Evolutionary conservation across 2,888 invertebrate genomes (phyloP).

Genomic region (Arenicola marina): DNA sequence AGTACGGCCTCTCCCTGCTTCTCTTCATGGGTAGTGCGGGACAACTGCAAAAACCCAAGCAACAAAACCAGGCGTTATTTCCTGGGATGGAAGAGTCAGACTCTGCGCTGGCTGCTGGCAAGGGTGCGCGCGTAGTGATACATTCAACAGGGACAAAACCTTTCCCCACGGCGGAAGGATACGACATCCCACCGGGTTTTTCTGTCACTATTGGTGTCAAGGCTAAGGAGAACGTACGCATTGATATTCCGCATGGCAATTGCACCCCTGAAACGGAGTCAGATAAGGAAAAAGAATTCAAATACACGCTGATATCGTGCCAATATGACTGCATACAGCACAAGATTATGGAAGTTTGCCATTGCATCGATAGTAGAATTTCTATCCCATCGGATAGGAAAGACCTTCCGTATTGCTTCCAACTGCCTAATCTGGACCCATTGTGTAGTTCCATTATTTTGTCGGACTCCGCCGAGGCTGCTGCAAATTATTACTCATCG

Average conservation of each 20-base stretch:
- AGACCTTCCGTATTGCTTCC: constrained; percentile 29
- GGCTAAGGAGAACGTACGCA: constrained; percentile 35
- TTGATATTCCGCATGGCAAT: constrained; percentile 36
- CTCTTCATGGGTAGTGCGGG: constrained; percentile 38
- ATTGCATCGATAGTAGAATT: constrained; percentile 33
- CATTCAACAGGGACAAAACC: constrained; percentile 35
- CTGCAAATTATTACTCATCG: too few species aligned
- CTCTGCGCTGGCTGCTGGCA: constrained; percentile 33
- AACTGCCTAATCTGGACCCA: constrained; percentile 18
- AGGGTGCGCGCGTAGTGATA: constrained; percentile 36
- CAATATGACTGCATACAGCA: constrained; percentile 38
- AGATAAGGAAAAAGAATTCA: constrained; percentile 7
- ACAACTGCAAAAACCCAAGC: constrained; percentile 11
- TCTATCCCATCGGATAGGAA: constrained; percentile 10
- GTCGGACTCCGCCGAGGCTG: too few species aligned
- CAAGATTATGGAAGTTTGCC: constrained; percentile 32
- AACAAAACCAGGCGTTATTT: background rate
- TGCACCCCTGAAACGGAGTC: constrained; percentile 21
- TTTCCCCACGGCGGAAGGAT: constrained; percentile 34
- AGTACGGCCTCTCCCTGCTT: constrained; percentile 35
- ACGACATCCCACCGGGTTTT: constrained; percentile 35
- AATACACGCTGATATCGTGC: constrained; percentile 35
- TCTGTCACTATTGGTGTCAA: constrained; percentile 37
- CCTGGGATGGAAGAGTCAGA: constrained; percentile 32
- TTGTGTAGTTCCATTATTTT: too few species aligned